Conservation (phyloP, 2,888 invertebrate species). For the Argyra leucocephala region DNA sequence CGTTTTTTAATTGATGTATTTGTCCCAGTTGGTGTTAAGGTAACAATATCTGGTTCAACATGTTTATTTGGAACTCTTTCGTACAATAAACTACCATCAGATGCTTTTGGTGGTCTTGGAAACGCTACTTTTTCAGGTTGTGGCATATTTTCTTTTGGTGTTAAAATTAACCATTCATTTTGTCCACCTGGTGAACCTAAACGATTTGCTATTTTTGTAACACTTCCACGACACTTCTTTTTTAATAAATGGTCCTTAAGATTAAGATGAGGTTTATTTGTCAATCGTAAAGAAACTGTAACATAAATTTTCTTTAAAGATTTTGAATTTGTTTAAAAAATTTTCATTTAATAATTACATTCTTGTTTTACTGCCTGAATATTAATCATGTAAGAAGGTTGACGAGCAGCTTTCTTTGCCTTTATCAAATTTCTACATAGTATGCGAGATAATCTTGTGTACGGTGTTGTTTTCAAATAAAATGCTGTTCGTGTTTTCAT, state of each 20-base stretch:
- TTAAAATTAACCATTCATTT: conserved; percentile 46
- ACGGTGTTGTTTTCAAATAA: conserved; percentile 83
- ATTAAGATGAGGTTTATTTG: conserved; percentile 47
- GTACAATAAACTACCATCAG: conserved; percentile 77
- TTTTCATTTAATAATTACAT: conserved; percentile 50
- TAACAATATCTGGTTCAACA: conserved; percentile 52
- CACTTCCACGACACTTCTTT: conserved; percentile 54
- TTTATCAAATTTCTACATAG: conserved; percentile 73
- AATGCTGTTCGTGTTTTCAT: conserved; percentile 97
- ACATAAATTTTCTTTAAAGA: conserved; percentile 5
- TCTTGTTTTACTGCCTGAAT: conserved; percentile 76
- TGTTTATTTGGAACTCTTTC: conserved; percentile 74
- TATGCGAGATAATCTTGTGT: conserved; percentile 80
- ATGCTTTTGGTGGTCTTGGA: conserved; percentile 84
- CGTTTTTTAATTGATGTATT: conserved; percentile 63
- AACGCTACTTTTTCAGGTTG: conserved; percentile 72
- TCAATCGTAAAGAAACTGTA: conserved; percentile 50
- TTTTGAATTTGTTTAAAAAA: background rate
- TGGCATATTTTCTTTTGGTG: conserved; percentile 56
- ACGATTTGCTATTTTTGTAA: conserved; percentile 61
- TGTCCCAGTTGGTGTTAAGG: conserved; percentile 50
- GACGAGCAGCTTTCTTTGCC: conserved; percentile 78
- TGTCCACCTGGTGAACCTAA: conserved; percentile 56
- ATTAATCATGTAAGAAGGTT: conserved; percentile 72
- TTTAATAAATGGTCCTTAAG: conserved; percentile 49